Conservation (phyloP, 2,888 invertebrate species). For the Ormyrus nitidulus region DNA sequence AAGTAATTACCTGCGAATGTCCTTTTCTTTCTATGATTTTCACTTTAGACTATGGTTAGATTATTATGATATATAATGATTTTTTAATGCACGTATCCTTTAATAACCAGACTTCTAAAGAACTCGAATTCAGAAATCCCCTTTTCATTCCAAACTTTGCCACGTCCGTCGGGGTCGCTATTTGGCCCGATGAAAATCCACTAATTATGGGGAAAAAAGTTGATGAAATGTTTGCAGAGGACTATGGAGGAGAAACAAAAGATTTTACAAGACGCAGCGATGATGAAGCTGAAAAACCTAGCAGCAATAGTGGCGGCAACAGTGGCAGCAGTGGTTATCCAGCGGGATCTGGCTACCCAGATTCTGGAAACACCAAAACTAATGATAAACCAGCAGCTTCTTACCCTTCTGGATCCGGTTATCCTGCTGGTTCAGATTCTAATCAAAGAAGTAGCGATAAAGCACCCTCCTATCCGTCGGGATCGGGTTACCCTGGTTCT, state of each 20-base stretch:
- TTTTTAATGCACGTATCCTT: no score
- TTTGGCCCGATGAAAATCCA: conserved; percentile 4
- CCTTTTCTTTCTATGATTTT: no score
- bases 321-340: background rate
- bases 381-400: background rate
- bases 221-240: conserved; percentile 71
- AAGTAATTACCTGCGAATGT: background rate
- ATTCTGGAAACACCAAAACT: background rate
- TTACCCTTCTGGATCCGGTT: background rate
- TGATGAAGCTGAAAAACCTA: conserved; percentile 27
- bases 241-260: conserved; percentile 62
- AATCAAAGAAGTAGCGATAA: background rate
- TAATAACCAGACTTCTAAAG: no score
- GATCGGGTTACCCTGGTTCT: conserved; percentile 24
- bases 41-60: no score
- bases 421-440: background rate
- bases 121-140: no score
- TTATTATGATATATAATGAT: no score
- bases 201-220: conserved; percentile 57
- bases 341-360: conserved; percentile 32
- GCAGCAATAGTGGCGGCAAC: background rate
- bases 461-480: background rate
- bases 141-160: conserved; percentile 16
- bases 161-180: conserved; percentile 51
- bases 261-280: conserved; percentile 61